Evolutionary conservation across 2,888 invertebrate species (phyloP).

Genomic region (Pyralis farinalis): DNA sequence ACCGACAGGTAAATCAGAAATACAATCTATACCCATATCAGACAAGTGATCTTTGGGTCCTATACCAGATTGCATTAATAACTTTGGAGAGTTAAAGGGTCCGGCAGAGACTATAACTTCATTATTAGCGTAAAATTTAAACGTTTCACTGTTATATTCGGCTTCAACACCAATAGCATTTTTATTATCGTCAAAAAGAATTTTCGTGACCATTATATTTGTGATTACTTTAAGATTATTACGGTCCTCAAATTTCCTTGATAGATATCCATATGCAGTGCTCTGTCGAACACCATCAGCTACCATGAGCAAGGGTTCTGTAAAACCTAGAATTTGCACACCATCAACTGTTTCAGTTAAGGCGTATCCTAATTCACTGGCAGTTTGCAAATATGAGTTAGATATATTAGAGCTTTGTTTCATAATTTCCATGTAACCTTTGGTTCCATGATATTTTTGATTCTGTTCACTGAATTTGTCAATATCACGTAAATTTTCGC

Average conservation of each 20-base stretch:
- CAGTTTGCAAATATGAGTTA: constrained; percentile 35
- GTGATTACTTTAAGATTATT: constrained; percentile 76
- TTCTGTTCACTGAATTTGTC: neutral
- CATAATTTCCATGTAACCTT: constrained; percentile 25
- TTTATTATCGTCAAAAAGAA: constrained; percentile 25
- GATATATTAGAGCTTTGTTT: constrained; percentile 18
- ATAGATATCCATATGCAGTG: constrained; percentile 33
- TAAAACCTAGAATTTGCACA: constrained; percentile 53
- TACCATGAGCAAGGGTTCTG: constrained; percentile 56
- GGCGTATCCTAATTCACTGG: constrained; percentile 52
- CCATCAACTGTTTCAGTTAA: constrained; percentile 48
- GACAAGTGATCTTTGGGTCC: constrained; percentile 38
- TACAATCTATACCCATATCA: constrained; percentile 27
- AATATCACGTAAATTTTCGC: constrained; percentile 22
- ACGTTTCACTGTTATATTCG: neutral
- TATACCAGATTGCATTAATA: constrained; percentile 46
- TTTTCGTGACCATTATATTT: constrained; percentile 23
- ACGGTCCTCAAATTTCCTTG: constrained; percentile 20
- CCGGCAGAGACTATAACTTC: constrained; percentile 43
- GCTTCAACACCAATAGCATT: constrained; percentile 26
- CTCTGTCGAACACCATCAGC: constrained; percentile 48
- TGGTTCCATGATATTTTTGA: constrained; percentile 21
- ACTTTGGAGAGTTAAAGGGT: constrained; percentile 35
- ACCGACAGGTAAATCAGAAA: constrained; percentile 43
- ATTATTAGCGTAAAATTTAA: constrained; percentile 27